Base-by-base conservation (phyloP, 1,140 invertebrate genomes). In the Heliconius hermathena region DNA sequence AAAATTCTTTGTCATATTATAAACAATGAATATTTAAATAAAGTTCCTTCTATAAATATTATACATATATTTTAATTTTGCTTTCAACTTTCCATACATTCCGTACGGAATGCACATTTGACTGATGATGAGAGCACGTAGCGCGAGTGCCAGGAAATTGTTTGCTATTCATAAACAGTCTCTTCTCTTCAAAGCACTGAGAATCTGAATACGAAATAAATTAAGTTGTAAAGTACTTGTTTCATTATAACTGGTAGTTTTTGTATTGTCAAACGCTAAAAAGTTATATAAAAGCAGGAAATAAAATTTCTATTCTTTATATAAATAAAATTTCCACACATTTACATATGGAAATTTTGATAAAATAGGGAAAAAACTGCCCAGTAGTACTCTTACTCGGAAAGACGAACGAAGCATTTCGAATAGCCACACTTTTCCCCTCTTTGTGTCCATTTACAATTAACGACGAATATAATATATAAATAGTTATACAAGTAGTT, bases 101-200 rank as follows among this genome's bases (percentile, higher is more conserved):
- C 26, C 22, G 8, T 26, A 13, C 0, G 11, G 22, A 16, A 29
- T 66, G 60, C 8, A 11, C 22, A 66, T 66, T 66, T 66, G 60
- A 66, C 60, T 66, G n/a, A 26, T 66, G 60, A 66, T 66, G 26
- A 66, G 26, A 66, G 60, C 60, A 66, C 57, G 60, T 66, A 66
- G n/a, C 3, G 11, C 60, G 9, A 66, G n/a, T 66, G 60, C 11
- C 22, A 66, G 60, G 22, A 66, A 66, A 66, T 29, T 66, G 22
- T 66, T 66, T 66, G 22, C 60, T 66, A 66, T 66, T 29, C 22
- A 66, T 66, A 66, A 66, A 66, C 60, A 66, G 60, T 66, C 3
- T 66, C 22, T 66, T 26, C 60, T 66, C 22, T 66, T 66, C 9
- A 66, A 66, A 66, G 60, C 60, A 66, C 60, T 66, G 22, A 26